Evolutionary conservation across 1,140 invertebrate species (phyloP).

Genomic region (Aphidius gifuensis): DNA sequence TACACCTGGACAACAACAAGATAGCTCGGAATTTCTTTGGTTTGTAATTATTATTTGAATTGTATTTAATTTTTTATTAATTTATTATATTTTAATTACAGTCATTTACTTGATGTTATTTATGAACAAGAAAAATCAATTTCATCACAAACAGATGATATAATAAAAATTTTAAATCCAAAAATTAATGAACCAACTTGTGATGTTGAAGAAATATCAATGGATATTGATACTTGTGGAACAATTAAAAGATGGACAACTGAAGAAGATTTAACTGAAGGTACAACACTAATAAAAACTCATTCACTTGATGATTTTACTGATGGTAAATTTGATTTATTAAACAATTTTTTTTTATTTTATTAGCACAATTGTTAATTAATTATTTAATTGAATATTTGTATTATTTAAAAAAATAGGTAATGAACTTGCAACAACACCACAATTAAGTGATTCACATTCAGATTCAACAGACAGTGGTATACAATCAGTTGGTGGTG

Average conservation of each 20-base stretch:
- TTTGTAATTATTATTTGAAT: constrained; percentile 42
- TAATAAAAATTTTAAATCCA: constrained; percentile 17
- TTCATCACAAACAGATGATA: neutral
- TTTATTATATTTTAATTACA: constrained; percentile 22
- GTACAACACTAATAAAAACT: constrained; percentile 44
- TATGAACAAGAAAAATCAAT: constrained; percentile 64
- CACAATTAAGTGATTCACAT: constrained; percentile 45
- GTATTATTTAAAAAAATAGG: constrained; percentile 26
- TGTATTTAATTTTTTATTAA: neutral
- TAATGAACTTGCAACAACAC: constrained; percentile 42
- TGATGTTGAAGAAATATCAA: constrained; percentile 6
- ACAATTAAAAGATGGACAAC: constrained; percentile 51
- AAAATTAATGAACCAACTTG: constrained; percentile 28
- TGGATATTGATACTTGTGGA: constrained; percentile 15
- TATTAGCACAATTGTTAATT: neutral
- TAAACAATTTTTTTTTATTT: no score
- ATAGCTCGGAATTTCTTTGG: constrained; percentile 84
- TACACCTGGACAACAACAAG: constrained; percentile 73
- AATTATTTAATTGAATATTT: neutral
- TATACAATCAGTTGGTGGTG: constrained; percentile 52
- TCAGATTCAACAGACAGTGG: constrained; percentile 54
- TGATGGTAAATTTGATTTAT: constrained; percentile 34
- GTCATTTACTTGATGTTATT: constrained; percentile 65
- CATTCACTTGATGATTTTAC: constrained; percentile 51
- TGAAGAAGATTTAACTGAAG: constrained; percentile 51